Conservation (phyloP, 1,140 invertebrate species). For the Drosophila nigromelanica region DNA sequence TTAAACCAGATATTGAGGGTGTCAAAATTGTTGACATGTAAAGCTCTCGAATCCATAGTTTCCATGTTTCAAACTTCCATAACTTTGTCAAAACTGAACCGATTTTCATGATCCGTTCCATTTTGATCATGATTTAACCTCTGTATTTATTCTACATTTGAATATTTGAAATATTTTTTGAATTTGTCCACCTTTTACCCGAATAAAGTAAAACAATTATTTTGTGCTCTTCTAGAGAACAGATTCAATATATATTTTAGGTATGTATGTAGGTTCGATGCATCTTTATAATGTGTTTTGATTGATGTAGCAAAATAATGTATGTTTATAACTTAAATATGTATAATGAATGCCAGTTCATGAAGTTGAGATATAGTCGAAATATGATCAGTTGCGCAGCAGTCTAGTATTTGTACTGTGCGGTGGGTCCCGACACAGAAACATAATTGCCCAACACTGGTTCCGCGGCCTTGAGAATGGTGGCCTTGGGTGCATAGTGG, state of each 20-base stretch:
- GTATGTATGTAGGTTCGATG: constrained; percentile 12
- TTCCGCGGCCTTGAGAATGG: constrained; percentile 50
- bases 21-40: no score
- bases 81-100: no score
- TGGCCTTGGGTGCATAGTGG: constrained; percentile 63
- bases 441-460: constrained; percentile 63
- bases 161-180: no score
- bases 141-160: no score
- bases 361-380: constrained; percentile 29
- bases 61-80: no score
- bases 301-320: constrained; percentile 7
- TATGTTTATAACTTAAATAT: constrained; percentile 45
- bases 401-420: constrained; percentile 70
- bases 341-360: constrained; percentile 28
- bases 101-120: no score
- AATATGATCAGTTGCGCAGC: constrained; percentile 18
- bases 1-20: no score
- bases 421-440: constrained; percentile 69
- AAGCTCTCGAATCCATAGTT: no score
- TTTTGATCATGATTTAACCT: no score
- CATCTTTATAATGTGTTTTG: constrained; percentile 10
- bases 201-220: neutral
- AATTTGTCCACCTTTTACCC: no score
- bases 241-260: constrained; percentile 51
- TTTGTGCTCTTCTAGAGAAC: constrained; percentile 74